Conservation (phyloP, 2,888 invertebrate species). For the Phengaris arion region DNA sequence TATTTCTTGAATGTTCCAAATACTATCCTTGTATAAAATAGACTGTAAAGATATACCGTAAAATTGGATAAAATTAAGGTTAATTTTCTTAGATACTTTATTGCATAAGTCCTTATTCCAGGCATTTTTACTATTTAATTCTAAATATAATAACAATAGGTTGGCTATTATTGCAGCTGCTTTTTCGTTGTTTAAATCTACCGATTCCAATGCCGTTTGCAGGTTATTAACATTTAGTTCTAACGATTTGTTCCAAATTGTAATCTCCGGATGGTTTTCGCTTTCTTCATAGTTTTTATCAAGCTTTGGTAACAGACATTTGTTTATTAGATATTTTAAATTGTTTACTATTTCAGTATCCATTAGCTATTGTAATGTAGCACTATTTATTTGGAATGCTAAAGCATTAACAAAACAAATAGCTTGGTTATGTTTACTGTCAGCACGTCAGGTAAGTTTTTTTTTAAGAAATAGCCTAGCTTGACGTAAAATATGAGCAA, state of each 20-base stretch:
- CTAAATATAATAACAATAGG: slow-evolving; percentile 55
- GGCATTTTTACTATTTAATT: slow-evolving; percentile 49
- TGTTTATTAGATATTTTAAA: slow-evolving; percentile 36
- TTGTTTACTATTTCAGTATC: slow-evolving; percentile 34
- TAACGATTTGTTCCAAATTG: slow-evolving; percentile 49
- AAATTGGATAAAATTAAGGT: slow-evolving; percentile 49
- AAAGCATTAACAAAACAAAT: no score
- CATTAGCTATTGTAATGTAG: neutral
- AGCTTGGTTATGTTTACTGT: no score
- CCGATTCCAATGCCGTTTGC: slow-evolving; percentile 46
- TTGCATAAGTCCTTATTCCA: slow-evolving; percentile 53
- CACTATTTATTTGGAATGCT: no score
- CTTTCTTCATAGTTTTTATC: slow-evolving; percentile 54
- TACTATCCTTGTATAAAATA: slow-evolving; percentile 45
- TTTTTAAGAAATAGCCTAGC: no score
- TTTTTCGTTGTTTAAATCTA: slow-evolving; percentile 46
- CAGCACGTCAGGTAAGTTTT: no score
- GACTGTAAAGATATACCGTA: slow-evolving; percentile 48
- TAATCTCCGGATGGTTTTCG: slow-evolving; percentile 53
- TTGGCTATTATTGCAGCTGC: slow-evolving; percentile 47
- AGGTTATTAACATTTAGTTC: slow-evolving; percentile 48
- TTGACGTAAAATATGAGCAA: no score
- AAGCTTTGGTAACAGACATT: slow-evolving; percentile 56
- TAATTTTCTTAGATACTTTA: slow-evolving; percentile 49
- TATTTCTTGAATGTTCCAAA: slow-evolving; percentile 53